Conservation (phyloP, 2,113 vertebrate genomes). For the Neotoma lepida region DNA sequence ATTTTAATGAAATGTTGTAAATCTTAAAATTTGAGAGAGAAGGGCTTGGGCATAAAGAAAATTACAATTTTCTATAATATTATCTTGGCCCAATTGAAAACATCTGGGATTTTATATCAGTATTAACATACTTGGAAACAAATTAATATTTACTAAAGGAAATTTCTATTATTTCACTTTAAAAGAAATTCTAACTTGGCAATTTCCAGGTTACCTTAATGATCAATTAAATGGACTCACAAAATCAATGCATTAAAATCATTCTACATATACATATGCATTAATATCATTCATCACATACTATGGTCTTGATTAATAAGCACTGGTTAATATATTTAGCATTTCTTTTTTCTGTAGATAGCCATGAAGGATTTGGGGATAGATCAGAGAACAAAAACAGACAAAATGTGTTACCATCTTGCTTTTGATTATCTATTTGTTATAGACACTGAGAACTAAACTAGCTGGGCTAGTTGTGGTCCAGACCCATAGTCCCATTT, state of each 20-base stretch:
- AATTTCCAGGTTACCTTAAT: conserved; percentile 46
- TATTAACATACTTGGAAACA: conserved; percentile 66
- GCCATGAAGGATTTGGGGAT: background rate
- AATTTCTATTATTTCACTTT: conserved; percentile 58
- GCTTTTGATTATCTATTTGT: background rate
- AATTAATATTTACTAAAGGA: conserved; percentile 70
- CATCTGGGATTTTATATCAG: conserved; percentile 66
- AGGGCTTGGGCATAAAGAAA: conserved; percentile 53
- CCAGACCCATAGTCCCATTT: no score
- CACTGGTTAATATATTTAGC: background rate
- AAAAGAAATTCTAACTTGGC: conserved; percentile 38
- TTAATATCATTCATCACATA: background rate
- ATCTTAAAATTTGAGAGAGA: conserved; percentile 71
- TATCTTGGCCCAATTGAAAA: conserved; percentile 68
- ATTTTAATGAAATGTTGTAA: conserved; percentile 65
- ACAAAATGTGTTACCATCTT: background rate
- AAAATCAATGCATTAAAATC: conserved; percentile 54
- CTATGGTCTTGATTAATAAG: background rate
- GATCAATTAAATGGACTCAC: conserved; percentile 62
- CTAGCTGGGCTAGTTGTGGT: background rate
- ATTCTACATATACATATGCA: background rate
- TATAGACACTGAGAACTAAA: conserved; percentile 17
- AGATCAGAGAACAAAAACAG: conserved; percentile 25
- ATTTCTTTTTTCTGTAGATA: background rate
- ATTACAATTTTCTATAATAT: conserved; percentile 72